A percentile compares a stretch with the other conserved stretches of the same genome.
Conservation (phyloP, 1,140 invertebrate species). For the Eumaeus atala region DNA sequence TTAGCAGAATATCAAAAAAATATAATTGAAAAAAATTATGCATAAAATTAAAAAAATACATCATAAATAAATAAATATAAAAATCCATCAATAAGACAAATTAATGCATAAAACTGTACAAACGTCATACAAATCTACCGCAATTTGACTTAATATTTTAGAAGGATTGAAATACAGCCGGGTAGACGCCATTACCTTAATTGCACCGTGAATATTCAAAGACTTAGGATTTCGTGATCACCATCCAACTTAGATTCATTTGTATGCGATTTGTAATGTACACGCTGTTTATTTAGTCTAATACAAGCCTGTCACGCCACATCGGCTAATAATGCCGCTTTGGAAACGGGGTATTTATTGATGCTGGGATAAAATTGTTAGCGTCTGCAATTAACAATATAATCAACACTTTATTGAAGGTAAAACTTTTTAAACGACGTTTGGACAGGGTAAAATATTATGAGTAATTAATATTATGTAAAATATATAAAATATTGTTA, state of each 20-base stretch:
- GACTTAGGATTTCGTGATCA: constrained; percentile 22
- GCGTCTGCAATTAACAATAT: background rate
- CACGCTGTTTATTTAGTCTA: constrained; percentile 21
- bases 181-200: constrained; percentile 25
- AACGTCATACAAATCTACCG: constrained; percentile 8
- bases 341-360: too few species aligned
- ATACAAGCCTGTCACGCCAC: constrained; percentile 19
- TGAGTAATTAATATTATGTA: too few species aligned
- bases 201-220: constrained; percentile 28
- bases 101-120: constrained; percentile 20
- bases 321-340: constrained; percentile 1
- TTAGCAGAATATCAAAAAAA: too few species aligned
- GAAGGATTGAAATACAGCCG: constrained; percentile 25
- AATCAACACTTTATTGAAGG: background rate
- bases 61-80: background rate
- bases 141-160: constrained; percentile 26
- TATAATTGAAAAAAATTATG: too few species aligned
- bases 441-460: too few species aligned
- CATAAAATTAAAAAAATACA: too few species aligned
- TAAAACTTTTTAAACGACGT: too few species aligned
- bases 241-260: constrained; percentile 20
- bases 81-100: constrained; percentile 15
- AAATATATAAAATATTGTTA: too few species aligned
- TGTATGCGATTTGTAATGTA: constrained; percentile 22
- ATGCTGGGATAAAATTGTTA: too few species aligned